Percentiles rank a stretch among this genome's conserved stretches.
Conservation (phyloP, 2,888 invertebrate species). For the Psylliodes chrysocephalus region DNA sequence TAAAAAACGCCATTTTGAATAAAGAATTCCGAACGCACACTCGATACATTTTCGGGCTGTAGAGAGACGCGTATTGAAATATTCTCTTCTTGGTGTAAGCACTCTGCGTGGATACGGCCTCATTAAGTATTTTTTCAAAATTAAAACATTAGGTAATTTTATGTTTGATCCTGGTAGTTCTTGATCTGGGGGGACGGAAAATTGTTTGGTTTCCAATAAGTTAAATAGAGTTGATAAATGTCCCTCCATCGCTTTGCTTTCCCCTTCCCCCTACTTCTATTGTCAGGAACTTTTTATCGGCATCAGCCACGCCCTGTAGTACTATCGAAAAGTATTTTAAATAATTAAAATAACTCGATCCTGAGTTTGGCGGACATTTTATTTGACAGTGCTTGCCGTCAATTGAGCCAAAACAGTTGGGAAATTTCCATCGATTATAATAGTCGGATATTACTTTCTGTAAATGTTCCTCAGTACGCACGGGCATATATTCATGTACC, state of each 20-base stretch:
- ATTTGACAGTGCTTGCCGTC: constrained; percentile 25
- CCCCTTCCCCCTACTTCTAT: constrained; percentile 18
- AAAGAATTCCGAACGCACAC: constrained; percentile 11
- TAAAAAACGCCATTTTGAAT: no score
- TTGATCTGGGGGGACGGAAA: constrained; percentile 15
- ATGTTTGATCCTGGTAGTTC: constrained; percentile 1
- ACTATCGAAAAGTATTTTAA: constrained; percentile 24
- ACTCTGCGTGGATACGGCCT: constrained; percentile 25
- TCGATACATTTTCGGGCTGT: constrained; percentile 18
- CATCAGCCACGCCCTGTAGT: constrained; percentile 24
- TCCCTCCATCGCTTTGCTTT: constrained; percentile 18
- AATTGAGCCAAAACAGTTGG: constrained; percentile 28
- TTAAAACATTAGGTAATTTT: constrained; percentile 20
- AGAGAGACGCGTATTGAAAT: constrained; percentile 11
- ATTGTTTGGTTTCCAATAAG: constrained; percentile 13
- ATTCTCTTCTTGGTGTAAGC: constrained; percentile 17
- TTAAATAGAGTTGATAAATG: constrained; percentile 21
- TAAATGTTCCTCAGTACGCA: constrained; percentile 20
- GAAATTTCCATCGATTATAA: constrained; percentile 22
- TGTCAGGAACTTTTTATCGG: constrained; percentile 21
- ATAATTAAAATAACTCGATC: constrained; percentile 30
- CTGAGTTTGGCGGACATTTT: constrained; percentile 16
- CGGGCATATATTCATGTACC: constrained; percentile 34
- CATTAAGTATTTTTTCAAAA: constrained; percentile 28
- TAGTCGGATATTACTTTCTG: no score